Base-by-base conservation (phyloP, 2,888 invertebrate species). In the Aporophyla lueneburgensis region DNA sequence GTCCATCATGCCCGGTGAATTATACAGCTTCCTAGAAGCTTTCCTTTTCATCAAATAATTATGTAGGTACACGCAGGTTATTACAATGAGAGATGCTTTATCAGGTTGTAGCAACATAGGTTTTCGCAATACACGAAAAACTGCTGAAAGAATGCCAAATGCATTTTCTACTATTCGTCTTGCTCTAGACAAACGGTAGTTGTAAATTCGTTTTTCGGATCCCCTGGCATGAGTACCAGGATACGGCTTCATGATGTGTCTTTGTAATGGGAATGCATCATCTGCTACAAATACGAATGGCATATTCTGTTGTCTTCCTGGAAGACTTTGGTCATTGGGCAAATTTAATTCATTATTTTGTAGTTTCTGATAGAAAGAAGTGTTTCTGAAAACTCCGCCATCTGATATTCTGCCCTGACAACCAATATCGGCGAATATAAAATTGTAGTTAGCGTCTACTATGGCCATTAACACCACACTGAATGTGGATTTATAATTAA, bases 371-470 rank as follows among this genome's bases (percentile, higher is more conserved):
- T 84, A 83, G 59, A 85, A 80, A 71, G 62, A 53, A 74, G 81
- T 81, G 76, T 82, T 83, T 79, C 74, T 69, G 71, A 85, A 82
- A 68, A 85, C 79, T 69, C 86, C 84, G 65, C 84, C 82, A 75
- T 86, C 84, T 66, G 77, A 77, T 75, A 83, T 81, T 78, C 84
- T 69, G 66, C 82, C 82, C 74, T 85, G 85, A 75, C 62, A 74
- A 71, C 82, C 80, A 83, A 76, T 51, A 80, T 83, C 74, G 62
- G 71, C 81, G 76, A 75, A 86, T 73, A 85, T 81, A 82, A 85
- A 83, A 76, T 80, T 84, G 69, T 85, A 86, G 63, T 86, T 78
- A 71, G 83, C 83, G 73, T 87, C 84, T 61, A 85, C 86, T 16
- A 85, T 76, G 56, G 85, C 83, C 76, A 86, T 71, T 66, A 85